phyloP scores from a whole-genome alignment of 2,797 vertebrate species.

The Lepidocolaptes lacrymiger region DNA sequence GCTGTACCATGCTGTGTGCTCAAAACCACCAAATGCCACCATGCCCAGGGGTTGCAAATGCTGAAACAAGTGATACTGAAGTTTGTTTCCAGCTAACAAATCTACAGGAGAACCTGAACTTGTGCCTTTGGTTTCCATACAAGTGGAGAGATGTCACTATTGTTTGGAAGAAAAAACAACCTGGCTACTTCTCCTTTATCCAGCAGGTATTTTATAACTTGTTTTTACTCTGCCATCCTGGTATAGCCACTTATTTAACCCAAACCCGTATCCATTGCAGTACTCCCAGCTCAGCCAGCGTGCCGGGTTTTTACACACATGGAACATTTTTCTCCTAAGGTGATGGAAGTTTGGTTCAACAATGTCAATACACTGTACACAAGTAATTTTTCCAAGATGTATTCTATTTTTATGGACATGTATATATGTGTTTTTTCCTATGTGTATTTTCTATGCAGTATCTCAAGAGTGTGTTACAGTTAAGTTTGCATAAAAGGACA shows the following conservation, averaged over 20 bases:
- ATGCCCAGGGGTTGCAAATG: not conserved
- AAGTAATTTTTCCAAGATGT: slow-evolving; percentile 87
- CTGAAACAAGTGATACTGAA: not conserved
- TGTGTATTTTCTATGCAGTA: slow-evolving; percentile 77
- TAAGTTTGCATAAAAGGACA: slow-evolving; percentile 68
- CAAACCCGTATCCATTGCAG: slow-evolving; percentile 31
- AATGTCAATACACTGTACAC: slow-evolving; percentile 81
- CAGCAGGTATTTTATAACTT: slow-evolving; percentile 4
- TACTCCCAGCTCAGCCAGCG: not conserved
- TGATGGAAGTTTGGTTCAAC: slow-evolving; percentile 64
- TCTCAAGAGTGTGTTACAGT: slow-evolving; percentile 68
- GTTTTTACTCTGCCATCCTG: slow-evolving; percentile 5
- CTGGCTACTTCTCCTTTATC: not conserved
- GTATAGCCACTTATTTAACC: slow-evolving; percentile 55
- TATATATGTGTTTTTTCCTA: slow-evolving; percentile 79
- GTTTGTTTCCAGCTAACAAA: not conserved
- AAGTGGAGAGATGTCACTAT: not conserved
- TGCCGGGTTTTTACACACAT: not conserved
- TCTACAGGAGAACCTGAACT: not conserved
- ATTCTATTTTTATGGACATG: slow-evolving; percentile 93
- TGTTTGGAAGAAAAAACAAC: not conserved
- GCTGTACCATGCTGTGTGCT: not conserved
- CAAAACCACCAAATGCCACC: not conserved
- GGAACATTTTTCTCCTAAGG: slow-evolving; percentile 33
- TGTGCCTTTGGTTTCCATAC: not conserved